These are phyloP conservation scores for Theocolax elegans DNA, from an alignment of 1,140 invertebrate genomes.

Conservation along the genomic window DNA sequence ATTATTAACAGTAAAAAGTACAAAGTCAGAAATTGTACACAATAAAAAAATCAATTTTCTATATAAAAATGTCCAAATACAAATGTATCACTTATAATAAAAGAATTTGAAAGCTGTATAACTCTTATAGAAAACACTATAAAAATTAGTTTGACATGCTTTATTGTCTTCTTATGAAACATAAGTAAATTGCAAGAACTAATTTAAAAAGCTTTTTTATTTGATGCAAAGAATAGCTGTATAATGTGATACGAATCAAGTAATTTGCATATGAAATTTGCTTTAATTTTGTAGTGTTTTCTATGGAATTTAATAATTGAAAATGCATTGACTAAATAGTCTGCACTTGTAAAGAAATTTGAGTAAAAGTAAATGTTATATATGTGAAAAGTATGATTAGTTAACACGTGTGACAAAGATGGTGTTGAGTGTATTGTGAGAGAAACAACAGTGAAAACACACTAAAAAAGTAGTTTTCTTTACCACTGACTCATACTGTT, in stretches of 20 bases:
- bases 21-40: not conserved
- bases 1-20: conserved; percentile 7
- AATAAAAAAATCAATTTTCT: conserved; percentile 2
- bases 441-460: conserved; percentile 35
- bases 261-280: no score
- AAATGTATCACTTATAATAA: not conserved
- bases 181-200: no score
- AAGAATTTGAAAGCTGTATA: conserved; percentile 2
- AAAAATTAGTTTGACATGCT: conserved; percentile 4
- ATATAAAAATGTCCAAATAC: not conserved
- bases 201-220: no score
- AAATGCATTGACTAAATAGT: conserved; percentile 12
- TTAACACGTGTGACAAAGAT: conserved; percentile 34
- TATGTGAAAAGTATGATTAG: conserved; percentile 31
- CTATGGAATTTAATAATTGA: not conserved
- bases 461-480: conserved; percentile 32
- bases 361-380: conserved; percentile 32
- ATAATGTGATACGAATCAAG: no score
- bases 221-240: no score
- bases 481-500: conserved; percentile 30
- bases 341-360: conserved; percentile 15
- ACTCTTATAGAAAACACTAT: conserved; percentile 24
- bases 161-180: no score
- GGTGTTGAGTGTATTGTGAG: conserved; percentile 32
- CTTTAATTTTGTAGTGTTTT: conserved; percentile 15